phyloP scores from a whole-genome alignment of 2,113 vertebrate genomes.

The Eulemur macaco region DNA sequence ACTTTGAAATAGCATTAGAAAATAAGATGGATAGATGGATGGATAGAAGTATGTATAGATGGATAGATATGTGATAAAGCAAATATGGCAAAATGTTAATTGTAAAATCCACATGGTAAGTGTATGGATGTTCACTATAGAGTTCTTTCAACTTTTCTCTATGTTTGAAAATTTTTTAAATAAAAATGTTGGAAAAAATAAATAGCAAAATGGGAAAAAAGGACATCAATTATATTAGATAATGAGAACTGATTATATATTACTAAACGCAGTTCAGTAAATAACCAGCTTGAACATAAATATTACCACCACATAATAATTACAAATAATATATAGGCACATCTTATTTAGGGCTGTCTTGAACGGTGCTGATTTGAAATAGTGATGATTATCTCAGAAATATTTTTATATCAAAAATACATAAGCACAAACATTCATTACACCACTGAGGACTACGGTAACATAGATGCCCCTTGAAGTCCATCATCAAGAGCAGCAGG shows the following conservation, averaged over 20 bases:
- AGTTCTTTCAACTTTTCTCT: conserved; percentile 9
- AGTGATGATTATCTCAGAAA: not conserved
- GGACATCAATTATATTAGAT: not conserved
- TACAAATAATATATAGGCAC: not conserved
- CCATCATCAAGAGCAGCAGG: not conserved
- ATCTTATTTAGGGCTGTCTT: not conserved
- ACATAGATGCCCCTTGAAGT: not conserved
- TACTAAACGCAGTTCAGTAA: not conserved
- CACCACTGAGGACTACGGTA: not conserved
- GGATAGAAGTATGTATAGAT: not conserved
- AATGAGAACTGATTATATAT: conserved; percentile 23
- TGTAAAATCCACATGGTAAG: not conserved
- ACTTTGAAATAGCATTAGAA: conserved; percentile 9
- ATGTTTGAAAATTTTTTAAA: conserved; percentile 5
- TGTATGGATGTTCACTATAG: not conserved
- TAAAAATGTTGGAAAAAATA: conserved; percentile 32
- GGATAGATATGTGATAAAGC: not conserved
- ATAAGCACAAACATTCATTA: not conserved
- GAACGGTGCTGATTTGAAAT: not conserved
- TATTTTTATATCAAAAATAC: not conserved
- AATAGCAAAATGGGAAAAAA: not conserved
- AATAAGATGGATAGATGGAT: not conserved
- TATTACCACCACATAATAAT: conserved; percentile 25
- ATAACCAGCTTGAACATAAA: not conserved
- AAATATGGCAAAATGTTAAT: not conserved